phyloP scores from a whole-genome alignment of 2,797 vertebrate genomes.

The Microhierax caerulescens region DNA sequence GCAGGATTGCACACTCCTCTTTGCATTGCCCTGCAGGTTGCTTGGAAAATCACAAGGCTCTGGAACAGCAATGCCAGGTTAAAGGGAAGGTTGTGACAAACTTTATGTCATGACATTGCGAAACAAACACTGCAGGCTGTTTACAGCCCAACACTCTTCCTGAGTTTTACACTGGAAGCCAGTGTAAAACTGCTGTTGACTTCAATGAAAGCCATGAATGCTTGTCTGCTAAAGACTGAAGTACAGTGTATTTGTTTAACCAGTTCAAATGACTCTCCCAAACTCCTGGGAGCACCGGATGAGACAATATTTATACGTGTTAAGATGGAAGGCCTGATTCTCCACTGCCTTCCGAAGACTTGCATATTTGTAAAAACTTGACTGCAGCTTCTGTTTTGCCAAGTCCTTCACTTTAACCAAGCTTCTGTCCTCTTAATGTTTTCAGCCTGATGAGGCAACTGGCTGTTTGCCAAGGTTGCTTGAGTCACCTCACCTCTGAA shows the following conservation, averaged over 20 bases:
- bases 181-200: background rate
- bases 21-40: background rate
- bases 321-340: background rate
- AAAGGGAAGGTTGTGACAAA: background rate
- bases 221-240: background rate
- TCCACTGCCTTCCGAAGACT: background rate
- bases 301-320: background rate
- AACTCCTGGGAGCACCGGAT: background rate
- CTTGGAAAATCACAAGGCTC: background rate
- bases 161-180: background rate
- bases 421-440: background rate
- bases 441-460: background rate
- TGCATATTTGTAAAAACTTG: background rate
- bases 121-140: background rate
- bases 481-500: background rate
- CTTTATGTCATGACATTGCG: background rate
- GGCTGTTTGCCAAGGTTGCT: background rate
- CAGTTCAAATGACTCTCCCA: background rate
- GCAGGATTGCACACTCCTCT: constrained; percentile 26
- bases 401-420: background rate
- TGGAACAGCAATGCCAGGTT: background rate
- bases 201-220: background rate
- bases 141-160: background rate
- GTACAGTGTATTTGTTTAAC: background rate
- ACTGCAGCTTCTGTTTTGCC: background rate